Conservation (phyloP, 2,797 vertebrate genomes). For the Neopelma chrysocephalum region DNA sequence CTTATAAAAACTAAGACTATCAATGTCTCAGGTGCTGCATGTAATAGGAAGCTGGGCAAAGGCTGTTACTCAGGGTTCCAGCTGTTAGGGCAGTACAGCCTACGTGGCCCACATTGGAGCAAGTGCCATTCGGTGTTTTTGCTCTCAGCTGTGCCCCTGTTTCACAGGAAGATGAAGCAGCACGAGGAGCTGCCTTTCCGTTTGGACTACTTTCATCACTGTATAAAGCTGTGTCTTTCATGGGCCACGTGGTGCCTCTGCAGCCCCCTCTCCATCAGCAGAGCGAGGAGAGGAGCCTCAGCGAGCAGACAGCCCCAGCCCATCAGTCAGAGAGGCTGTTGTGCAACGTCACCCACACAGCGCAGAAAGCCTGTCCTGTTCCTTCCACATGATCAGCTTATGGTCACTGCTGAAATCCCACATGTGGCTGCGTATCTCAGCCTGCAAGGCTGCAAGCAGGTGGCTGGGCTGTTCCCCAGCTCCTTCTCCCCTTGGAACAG, state of each 20-base stretch:
- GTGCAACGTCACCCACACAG: neutral
- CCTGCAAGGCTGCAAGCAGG: neutral
- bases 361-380: neutral
- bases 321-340: neutral
- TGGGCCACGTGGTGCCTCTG: neutral
- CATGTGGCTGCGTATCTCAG: neutral
- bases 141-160: neutral
- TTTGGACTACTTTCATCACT: neutral
- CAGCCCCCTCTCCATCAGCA: neutral
- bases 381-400: neutral
- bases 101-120: neutral
- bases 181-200: accelerated
- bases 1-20: neutral
- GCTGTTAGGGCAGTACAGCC: neutral
- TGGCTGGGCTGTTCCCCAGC: neutral
- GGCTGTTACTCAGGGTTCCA: neutral
- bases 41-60: neutral
- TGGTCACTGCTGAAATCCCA: neutral
- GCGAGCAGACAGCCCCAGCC: neutral
- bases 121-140: accelerated
- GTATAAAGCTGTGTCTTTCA: neutral
- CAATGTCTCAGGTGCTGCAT: neutral
- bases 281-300: neutral
- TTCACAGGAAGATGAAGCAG: neutral
- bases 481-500: neutral